Evolutionary conservation across 2,113 vertebrate genomes (phyloP).

Genomic region (Cettia cetti): DNA sequence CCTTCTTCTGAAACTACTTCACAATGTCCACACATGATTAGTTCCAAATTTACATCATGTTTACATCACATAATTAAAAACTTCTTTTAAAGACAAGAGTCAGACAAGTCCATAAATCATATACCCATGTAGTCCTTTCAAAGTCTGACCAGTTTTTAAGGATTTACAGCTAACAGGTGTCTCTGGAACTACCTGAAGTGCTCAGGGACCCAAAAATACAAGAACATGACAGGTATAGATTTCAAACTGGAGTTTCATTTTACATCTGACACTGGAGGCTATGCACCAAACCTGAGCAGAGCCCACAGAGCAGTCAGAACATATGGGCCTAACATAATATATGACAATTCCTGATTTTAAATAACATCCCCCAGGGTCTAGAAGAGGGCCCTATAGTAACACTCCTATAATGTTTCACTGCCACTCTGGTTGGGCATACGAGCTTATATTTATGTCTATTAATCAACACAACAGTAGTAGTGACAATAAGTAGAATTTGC

Average conservation of each 20-base stretch:
- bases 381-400: not conserved
- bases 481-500: not conserved
- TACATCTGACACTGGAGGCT: not conserved
- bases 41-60: not conserved
- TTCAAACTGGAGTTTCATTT: conserved; percentile 28
- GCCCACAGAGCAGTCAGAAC: not conserved
- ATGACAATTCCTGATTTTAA: conserved; percentile 28
- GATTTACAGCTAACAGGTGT: conserved; percentile 4
- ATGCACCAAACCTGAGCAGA: not conserved
- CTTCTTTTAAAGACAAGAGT: not conserved
- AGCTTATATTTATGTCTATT: not conserved
- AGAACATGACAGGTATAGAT: conserved; percentile 25
- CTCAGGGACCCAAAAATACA: not conserved
- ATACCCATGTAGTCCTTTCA: not conserved
- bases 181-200: conserved; percentile 18
- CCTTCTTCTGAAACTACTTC: not conserved
- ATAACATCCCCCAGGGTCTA: not conserved
- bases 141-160: not conserved
- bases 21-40: not conserved
- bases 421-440: not conserved
- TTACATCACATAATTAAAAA: not conserved
- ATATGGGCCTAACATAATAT: conserved; percentile 34
- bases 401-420: not conserved
- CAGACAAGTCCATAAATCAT: not conserved
- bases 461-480: not conserved